phyloP scores from a whole-genome alignment of 2,113 vertebrate genomes.

The Mesembrinibis cayennensis region DNA sequence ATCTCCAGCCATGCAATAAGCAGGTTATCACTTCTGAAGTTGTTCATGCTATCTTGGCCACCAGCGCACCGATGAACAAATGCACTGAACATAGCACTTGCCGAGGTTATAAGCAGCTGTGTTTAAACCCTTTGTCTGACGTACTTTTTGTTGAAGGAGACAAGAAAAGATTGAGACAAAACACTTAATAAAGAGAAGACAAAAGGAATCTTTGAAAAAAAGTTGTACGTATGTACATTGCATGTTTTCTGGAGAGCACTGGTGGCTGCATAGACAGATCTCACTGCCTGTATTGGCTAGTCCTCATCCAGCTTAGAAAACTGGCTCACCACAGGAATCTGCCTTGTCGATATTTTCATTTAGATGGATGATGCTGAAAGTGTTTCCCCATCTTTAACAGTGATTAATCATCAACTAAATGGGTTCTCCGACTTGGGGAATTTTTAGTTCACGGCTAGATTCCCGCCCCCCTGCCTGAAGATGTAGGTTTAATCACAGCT shows the following conservation, averaged over 20 bases:
- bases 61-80: neutral
- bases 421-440: neutral
- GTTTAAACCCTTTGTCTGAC: neutral
- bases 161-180: neutral
- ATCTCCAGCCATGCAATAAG: neutral
- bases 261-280: neutral
- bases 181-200: neutral
- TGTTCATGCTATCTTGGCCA: neutral
- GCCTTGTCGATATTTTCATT: neutral
- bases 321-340: neutral
- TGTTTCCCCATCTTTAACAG: neutral
- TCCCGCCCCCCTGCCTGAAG: accelerated
- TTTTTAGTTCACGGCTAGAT: neutral
- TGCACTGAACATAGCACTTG: no score
- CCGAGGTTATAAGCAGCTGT: neutral
- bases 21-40: neutral
- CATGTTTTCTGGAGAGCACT: neutral
- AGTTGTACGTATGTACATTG: neutral
- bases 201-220: neutral
- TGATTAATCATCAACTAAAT: neutral
- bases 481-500: neutral
- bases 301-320: neutral
- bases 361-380: neutral
- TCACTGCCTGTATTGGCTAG: neutral
- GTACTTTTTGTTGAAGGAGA: neutral